phyloP scores from a whole-genome alignment of 2,797 vertebrate genomes.

The Phataginus tricuspis region DNA sequence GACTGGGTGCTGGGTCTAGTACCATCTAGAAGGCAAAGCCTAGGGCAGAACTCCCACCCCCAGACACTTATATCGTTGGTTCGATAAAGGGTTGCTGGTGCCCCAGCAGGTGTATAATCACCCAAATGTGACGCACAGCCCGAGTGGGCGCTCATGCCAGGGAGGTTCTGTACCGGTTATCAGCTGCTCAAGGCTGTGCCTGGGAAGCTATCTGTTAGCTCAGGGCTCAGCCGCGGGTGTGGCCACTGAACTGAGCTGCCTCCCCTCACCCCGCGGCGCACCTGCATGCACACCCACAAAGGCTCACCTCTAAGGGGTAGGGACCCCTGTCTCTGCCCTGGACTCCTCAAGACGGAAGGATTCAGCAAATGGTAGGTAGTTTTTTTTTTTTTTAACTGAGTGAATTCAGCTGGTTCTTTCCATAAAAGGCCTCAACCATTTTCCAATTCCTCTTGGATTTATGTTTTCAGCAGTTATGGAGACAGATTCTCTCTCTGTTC shows the following conservation, averaged over 20 bases:
- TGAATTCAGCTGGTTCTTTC: not conserved
- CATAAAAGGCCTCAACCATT: not conserved
- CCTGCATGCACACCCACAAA: not conserved
- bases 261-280: not conserved
- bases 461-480: not conserved
- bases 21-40: accelerated
- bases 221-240: not conserved
- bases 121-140: not conserved
- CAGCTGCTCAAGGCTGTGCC: not conserved
- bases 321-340: not conserved
- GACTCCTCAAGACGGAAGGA: not conserved
- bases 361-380: no score
- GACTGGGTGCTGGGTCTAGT: accelerated
- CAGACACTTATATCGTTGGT: not conserved
- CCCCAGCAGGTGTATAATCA: not conserved
- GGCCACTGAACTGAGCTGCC: not conserved
- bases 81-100: not conserved
- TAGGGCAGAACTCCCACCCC: not conserved
- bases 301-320: not conserved
- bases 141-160: accelerated
- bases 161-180: not conserved
- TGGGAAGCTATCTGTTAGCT: not conserved
- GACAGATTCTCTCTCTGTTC: not conserved
- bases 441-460: not conserved
- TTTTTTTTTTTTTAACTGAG: not conserved